phyloP scores from a whole-genome alignment of 2,888 invertebrate genomes.

The Epinotia nisella region DNA sequence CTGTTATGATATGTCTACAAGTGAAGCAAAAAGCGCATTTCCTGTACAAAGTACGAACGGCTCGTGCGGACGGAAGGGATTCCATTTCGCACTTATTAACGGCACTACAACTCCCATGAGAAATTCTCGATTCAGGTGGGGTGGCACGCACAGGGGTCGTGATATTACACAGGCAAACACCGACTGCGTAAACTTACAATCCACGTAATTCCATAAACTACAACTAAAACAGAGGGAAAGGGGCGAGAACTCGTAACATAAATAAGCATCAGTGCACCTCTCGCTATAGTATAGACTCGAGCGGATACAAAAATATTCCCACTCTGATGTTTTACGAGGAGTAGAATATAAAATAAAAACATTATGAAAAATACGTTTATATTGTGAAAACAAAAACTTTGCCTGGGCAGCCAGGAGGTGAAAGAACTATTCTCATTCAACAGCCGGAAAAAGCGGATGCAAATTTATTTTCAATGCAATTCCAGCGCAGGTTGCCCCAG shows the following conservation, averaged over 20 bases:
- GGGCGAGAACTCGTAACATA: slow-evolving; percentile 39
- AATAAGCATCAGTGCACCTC: slow-evolving; percentile 41
- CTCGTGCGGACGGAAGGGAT: slow-evolving; percentile 51
- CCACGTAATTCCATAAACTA: slow-evolving; percentile 60
- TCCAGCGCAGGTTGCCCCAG: slow-evolving; percentile 74
- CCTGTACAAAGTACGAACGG: slow-evolving; percentile 50
- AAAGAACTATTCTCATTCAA: slow-evolving; percentile 36
- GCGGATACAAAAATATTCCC: slow-evolving; percentile 10
- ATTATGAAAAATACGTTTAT: slow-evolving; percentile 19
- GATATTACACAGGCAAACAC: slow-evolving; percentile 56
- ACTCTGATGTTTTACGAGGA: slow-evolving; percentile 12
- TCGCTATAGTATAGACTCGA: slow-evolving; percentile 22
- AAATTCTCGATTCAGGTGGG: slow-evolving; percentile 72
- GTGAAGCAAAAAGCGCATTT: slow-evolving; percentile 55
- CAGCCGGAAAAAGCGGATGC: slow-evolving; percentile 44
- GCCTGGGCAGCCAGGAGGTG: slow-evolving; percentile 10
- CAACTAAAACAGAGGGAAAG: slow-evolving; percentile 47
- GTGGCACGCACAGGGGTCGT: slow-evolving; percentile 64
- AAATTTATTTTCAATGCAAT: slow-evolving; percentile 52
- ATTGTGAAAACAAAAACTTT: slow-evolving; percentile 17
- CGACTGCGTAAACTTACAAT: slow-evolving; percentile 51
- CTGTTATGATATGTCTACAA: slow-evolving; percentile 48
- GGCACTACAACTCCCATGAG: slow-evolving; percentile 72
- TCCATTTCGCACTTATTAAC: slow-evolving; percentile 71
- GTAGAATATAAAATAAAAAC: slow-evolving; percentile 1